These are phyloP conservation scores for Orthonyx spaldingii DNA, from an alignment of 2,113 vertebrate species.

Conservation along the genomic window DNA sequence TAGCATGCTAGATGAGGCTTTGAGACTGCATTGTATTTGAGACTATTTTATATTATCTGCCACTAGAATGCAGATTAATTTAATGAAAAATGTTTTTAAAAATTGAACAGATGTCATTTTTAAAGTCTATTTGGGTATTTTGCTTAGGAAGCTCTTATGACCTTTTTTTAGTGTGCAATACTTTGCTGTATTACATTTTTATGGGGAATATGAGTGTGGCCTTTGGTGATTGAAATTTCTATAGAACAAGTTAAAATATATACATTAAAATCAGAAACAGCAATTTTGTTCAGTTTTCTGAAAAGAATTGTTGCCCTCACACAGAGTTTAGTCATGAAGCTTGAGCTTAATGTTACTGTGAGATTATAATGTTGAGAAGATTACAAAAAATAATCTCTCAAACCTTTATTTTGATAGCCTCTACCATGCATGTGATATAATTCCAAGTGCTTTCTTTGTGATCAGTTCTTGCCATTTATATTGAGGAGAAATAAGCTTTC, in stretches of 20 bases:
- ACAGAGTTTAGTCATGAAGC: not conserved
- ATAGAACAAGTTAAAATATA: not conserved
- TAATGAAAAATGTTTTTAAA: not conserved
- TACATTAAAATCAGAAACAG: not conserved
- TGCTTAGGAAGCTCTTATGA: not conserved
- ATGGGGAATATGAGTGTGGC: not conserved
- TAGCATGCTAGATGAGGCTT: conserved; percentile 27
- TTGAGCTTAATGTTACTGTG: not conserved
- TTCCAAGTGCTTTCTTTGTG: not conserved
- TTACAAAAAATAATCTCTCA: not conserved
- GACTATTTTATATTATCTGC: not conserved
- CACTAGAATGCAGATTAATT: not conserved
- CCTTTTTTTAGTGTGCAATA: not conserved
- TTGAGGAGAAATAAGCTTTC: not conserved
- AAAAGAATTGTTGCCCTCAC: not conserved
- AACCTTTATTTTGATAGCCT: not conserved
- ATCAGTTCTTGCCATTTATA: not conserved
- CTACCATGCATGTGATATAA: not conserved
- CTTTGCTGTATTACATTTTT: not conserved
- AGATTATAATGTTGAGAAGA: not conserved
- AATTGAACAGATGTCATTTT: not conserved
- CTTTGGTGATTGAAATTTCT: not conserved
- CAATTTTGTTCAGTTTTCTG: not conserved
- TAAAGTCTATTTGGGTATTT: not conserved
- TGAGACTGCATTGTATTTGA: not conserved